Evolutionary conservation across 2,888 invertebrate species (phyloP), one percentile per base, ranked within the genome.

Genomic region (Chymomyza amoena): DNA sequence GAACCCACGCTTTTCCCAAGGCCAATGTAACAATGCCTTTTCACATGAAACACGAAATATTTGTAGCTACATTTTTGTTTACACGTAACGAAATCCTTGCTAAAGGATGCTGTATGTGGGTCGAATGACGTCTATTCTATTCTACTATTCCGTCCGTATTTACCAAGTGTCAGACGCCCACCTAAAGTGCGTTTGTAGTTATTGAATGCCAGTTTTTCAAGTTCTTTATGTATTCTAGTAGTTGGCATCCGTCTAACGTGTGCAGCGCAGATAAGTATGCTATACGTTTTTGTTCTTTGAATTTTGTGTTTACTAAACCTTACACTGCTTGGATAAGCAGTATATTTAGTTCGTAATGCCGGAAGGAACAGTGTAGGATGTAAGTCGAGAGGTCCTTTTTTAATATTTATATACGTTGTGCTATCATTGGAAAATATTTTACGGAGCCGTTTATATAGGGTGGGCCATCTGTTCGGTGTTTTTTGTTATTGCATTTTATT

Each of bases 251-350:
- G 39, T 45, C 6, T 13, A 13, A 18, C 18, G 10, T 20, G 20
- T 15, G 54, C 54, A 13, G 28, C 69, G 60, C 73, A 56, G 62
- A 61, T 75, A 77, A 72, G 39, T 71, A 64, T 72, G 85, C 78
- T 72, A 74, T 61, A 64, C 0, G 59, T 63, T 60, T 65, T 57
- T 28, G 57, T 9, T 15, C 75, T 66, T 20, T 16, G 18, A 10
- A 18, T 7, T 20, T n/a, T 16, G 18, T 54, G 2, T 9, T 32
- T 9, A 0, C 25, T 25, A 25, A 25, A 25, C 25, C 25, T 25
- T 32, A 32, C 7, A 32, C 9, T 0, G 9, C 32, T 32, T 32
- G 32, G 5, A 25, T 25, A 25, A 25, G 25, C 0, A 4, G 25
- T 25, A 25, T 4, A 2, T 25, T 25, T 25, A 4, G 4, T 3